Evolutionary conservation across 2,888 invertebrate species (phyloP), one percentile per base, ranked within the genome.

Genomic region (Drosophila phalerata): DNA sequence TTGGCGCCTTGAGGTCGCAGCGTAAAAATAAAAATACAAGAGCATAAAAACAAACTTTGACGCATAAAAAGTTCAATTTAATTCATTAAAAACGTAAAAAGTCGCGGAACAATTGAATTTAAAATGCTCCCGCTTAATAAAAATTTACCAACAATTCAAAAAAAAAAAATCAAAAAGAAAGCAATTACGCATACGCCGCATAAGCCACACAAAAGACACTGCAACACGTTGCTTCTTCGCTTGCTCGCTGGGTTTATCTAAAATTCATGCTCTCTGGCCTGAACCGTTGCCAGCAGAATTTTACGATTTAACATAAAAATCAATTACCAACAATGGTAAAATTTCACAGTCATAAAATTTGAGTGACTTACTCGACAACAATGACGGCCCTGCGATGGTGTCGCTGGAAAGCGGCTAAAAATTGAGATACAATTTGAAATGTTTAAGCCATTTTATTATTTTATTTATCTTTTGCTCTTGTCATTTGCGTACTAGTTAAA

Each of bases 261-360:
- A 88, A 85, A 88, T 84, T 88, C 88, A 85, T 85, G 88, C 62
- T 55, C 53, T 34, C 58, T 34, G 43, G 52, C 56, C 42, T 43
- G 15, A 34, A 42, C 62, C 13, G 58, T 43, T 69, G 52, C 6
- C 53, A 63, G 65, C 68, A 55, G 64, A 69, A 64, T 88, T 86
- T 86, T 88, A 86, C 87, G 85, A 86, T 85, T 87, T 72, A 85
- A 80, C 87, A 86, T 86, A 88, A 86, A 86, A 86, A 86, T 88
- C 85, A 86, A 87, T 86, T 86, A 88, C 85, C 85, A 86, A 86
- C 85, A 87, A 87, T 87, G 85, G 65, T 73, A 80, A 84, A 82
- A 85, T 88, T 85, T 83, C 70, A 67, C 73, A 88, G 77, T 51
- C 83, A 83, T 84, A 80, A 84, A 84, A 88, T 82, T 71, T 74